Percentiles rank a stretch among this genome's conserved stretches.
phyloP scores from a whole-genome alignment of 1,140 invertebrate species.

The Brachionus rotundiformis region DNA sequence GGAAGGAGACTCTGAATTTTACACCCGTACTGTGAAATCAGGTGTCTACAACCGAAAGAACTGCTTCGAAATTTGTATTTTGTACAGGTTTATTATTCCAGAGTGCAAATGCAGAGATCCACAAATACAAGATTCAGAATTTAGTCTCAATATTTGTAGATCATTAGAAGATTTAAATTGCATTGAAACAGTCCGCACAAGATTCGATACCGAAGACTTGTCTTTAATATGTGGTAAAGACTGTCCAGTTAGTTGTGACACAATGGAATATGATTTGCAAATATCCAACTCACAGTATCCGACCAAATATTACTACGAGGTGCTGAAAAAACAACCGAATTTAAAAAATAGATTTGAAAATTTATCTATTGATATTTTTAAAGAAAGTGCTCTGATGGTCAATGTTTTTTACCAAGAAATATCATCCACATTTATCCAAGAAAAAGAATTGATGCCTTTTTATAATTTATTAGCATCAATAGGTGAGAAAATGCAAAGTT shows the following conservation, averaged over 20 bases:
- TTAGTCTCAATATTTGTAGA: neutral
- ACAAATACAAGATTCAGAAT: neutral
- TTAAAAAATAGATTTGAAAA: neutral
- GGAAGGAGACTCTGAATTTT: neutral
- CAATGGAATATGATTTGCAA: neutral
- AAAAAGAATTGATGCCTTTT: neutral
- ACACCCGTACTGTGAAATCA: neutral
- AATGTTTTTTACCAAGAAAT: constrained; percentile 28
- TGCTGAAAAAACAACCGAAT: neutral
- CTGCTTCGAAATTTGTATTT: constrained; percentile 37
- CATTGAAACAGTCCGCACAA: neutral
- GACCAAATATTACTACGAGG: neutral
- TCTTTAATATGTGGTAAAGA: neutral
- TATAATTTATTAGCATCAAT: neutral
- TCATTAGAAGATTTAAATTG: neutral
- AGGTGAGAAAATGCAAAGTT: no score
- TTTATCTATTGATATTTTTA: neutral
- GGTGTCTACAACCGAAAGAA: neutral
- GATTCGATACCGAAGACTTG: neutral
- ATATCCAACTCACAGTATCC: neutral
- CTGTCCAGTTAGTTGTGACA: neutral
- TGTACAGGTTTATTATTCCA: neutral
- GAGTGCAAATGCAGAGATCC: constrained; percentile 42
- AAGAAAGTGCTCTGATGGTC: constrained; percentile 35
- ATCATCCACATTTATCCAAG: neutral